A percentile compares a stretch with the other conserved stretches of the same genome.
Evolutionary conservation across 2,113 vertebrate genomes (phyloP).

Genomic region (Erpornis zantholeuca): DNA sequence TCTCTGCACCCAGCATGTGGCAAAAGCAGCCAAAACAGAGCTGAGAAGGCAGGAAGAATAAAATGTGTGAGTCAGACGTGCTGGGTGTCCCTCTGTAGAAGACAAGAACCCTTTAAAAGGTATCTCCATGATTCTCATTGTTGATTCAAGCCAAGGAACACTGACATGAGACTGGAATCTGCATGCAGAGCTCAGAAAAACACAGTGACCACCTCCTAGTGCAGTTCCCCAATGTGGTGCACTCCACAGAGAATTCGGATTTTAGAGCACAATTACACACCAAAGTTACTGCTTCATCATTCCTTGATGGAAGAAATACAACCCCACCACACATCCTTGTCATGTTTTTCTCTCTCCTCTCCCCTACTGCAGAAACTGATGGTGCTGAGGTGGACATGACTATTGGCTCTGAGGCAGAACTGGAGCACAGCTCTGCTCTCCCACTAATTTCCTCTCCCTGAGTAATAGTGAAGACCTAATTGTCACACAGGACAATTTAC

Average conservation of each 20-base stretch:
- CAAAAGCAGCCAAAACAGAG: not conserved
- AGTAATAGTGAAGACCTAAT: not conserved
- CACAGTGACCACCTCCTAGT: not conserved
- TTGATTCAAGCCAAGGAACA: not conserved
- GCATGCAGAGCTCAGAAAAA: not conserved
- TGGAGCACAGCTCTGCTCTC: not conserved
- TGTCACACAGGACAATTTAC: not conserved
- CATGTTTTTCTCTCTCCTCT: not conserved
- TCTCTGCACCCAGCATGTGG: not conserved
- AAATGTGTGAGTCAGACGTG: not conserved
- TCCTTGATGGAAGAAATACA: not conserved
- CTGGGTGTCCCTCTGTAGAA: not conserved
- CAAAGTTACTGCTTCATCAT: not conserved
- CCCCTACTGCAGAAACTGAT: not conserved
- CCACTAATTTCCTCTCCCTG: not conserved
- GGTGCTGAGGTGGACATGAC: not conserved
- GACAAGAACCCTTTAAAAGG: not conserved
- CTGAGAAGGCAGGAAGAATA: not conserved
- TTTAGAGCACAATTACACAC: not conserved
- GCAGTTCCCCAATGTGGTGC: rapidly evolving
- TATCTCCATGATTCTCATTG: not conserved
- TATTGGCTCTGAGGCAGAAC: not conserved
- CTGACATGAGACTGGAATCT: not conserved
- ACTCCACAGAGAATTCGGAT: not conserved
- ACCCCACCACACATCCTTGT: not conserved